Conservation (phyloP, 2,797 vertebrate genomes). For the Presbytis comata region DNA sequence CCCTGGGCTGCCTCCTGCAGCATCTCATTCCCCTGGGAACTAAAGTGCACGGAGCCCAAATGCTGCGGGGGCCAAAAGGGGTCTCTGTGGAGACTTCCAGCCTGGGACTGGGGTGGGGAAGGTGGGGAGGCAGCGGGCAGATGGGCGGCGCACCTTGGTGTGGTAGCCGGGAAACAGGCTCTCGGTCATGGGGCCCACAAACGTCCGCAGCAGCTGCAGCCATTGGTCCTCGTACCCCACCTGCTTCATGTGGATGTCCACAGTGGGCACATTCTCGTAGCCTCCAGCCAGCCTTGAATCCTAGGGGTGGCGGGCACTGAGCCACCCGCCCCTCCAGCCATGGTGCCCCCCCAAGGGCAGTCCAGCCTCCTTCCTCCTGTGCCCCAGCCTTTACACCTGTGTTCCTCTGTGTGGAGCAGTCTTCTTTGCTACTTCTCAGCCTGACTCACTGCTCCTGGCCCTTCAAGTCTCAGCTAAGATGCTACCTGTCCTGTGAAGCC, state of each 20-base stretch:
- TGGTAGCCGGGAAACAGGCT: slow-evolving; percentile 92
- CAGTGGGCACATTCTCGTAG: slow-evolving; percentile 93
- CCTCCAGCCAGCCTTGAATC: slow-evolving; percentile 90
- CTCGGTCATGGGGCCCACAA: slow-evolving; percentile 90
- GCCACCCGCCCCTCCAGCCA: neutral
- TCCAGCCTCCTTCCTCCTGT: neutral
- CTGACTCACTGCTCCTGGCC: neutral
- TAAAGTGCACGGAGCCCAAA: too few relatives aligned
- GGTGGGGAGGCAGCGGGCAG: neutral
- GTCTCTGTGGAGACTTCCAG: fast-evolving
- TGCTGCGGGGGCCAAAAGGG: fast-evolving
- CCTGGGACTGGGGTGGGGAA: neutral
- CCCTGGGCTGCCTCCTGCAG: neutral
- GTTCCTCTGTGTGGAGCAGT: neutral
- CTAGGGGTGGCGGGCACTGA: slow-evolving; percentile 74
- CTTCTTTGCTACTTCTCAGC: neutral
- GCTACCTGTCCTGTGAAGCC: neutral
- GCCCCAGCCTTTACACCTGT: neutral
- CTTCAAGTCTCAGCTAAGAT: neutral
- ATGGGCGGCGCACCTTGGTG: slow-evolving; percentile 85
- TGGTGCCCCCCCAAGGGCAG: fast-evolving
- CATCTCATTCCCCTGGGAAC: neutral
- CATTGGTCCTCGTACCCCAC: slow-evolving; percentile 91
- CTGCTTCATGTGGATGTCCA: slow-evolving; percentile 95
- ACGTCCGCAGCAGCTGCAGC: slow-evolving; percentile 92